phyloP scores from a whole-genome alignment of 2,113 vertebrate species.

The Phaetusa simplex region DNA sequence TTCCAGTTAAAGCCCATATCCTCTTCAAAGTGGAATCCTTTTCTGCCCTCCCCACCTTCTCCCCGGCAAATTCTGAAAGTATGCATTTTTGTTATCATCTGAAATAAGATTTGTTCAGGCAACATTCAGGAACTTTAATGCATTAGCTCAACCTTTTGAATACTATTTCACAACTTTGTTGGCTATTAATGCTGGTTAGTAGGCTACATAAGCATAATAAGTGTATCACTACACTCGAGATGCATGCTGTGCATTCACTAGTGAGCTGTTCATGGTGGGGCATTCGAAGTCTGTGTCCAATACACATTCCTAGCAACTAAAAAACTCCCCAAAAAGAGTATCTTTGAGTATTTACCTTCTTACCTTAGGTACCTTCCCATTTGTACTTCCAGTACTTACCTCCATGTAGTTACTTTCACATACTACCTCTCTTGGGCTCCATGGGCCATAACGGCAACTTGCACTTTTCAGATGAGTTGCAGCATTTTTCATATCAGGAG shows the following conservation, averaged over 20 bases:
- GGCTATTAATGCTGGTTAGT: background rate
- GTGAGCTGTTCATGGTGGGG: background rate
- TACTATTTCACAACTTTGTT: background rate
- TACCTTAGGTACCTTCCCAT: background rate
- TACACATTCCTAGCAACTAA: background rate
- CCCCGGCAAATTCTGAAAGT: background rate
- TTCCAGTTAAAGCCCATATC: background rate
- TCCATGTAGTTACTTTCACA: slow-evolving; percentile 69
- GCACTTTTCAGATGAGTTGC: background rate
- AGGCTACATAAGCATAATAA: background rate
- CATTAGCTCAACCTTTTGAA: background rate
- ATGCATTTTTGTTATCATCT: background rate
- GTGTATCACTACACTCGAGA: background rate
- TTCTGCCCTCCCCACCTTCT: background rate
- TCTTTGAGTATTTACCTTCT: background rate
- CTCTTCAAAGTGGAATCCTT: background rate
- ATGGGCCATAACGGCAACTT: background rate
- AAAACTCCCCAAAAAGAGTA: background rate
- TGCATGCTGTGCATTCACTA: background rate
- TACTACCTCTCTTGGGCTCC: slow-evolving; percentile 34
- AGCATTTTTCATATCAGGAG: background rate
- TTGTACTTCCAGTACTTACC: slow-evolving; percentile 1
- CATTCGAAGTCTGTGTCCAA: background rate
- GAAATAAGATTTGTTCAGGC: background rate
- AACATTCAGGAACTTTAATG: background rate